Evolutionary conservation across 2,888 invertebrate species (phyloP).

Genomic region (Hanleya hanleyi): DNA sequence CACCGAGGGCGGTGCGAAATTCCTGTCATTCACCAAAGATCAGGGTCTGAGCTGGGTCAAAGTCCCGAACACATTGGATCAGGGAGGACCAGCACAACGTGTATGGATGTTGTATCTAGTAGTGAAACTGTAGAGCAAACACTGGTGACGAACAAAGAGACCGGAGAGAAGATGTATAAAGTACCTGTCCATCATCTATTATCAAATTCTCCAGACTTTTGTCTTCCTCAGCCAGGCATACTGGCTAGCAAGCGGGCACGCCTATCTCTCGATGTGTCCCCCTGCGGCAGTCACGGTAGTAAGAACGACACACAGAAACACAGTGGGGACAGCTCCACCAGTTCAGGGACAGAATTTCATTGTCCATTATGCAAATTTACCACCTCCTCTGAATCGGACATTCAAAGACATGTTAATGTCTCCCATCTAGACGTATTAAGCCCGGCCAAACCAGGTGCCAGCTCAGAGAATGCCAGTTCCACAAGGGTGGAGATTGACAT

Average conservation of each 20-base stretch:
- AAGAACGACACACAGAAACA: neutral
- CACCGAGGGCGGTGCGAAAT: no score
- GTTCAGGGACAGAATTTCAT: slow-evolving; percentile 5
- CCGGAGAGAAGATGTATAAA: slow-evolving; percentile 4
- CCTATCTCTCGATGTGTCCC: neutral
- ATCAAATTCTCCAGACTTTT: neutral
- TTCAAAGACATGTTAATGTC: slow-evolving; percentile 86
- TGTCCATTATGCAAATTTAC: slow-evolving; percentile 89
- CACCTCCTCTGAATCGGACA: slow-evolving; percentile 82
- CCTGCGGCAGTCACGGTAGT: no score
- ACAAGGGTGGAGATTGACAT: no score
- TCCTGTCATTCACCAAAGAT: neutral
- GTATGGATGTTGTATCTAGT: no score
- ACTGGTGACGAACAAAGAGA: neutral
- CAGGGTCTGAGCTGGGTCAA: neutral
- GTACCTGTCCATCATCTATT: neutral
- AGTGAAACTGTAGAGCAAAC: neutral
- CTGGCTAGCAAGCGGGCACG: neutral
- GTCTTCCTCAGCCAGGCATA: neutral
- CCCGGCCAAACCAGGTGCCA: slow-evolving; percentile 78
- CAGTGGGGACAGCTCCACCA: neutral
- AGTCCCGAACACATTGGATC: neutral
- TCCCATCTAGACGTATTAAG: slow-evolving; percentile 89
- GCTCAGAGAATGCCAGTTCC: slow-evolving; percentile 1
- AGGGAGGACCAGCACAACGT: neutral